These are phyloP conservation scores for Tetramorium simillimum DNA, from an alignment of 1,140 invertebrate genomes.

Conservation along the genomic window DNA sequence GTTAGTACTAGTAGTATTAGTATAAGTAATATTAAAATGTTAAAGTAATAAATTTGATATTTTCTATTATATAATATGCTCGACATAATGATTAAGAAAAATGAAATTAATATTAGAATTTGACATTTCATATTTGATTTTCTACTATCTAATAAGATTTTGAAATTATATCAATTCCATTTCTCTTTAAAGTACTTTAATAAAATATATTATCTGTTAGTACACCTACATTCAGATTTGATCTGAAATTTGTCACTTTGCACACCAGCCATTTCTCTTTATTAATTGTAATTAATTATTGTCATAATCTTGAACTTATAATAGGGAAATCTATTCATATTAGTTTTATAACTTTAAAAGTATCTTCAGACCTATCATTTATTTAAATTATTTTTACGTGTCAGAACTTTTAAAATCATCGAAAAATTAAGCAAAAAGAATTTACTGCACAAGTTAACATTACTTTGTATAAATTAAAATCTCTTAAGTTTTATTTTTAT, in stretches of 20 bases:
- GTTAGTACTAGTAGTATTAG: too few species aligned
- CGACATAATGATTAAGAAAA: background rate
- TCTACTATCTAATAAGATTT: background rate
- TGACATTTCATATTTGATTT: background rate
- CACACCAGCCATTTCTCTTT: too few species aligned
- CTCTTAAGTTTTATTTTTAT: background rate
- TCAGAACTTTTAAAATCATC: background rate
- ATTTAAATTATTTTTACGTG: background rate
- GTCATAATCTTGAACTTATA: background rate
- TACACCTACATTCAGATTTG: too few species aligned
- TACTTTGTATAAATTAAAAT: conserved; percentile 2
- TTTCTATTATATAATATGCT: background rate
- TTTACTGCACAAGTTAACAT: background rate
- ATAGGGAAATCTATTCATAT: background rate
- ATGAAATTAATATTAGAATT: background rate
- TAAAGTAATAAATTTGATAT: background rate
- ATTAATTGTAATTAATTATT: background rate
- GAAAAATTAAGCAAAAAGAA: background rate
- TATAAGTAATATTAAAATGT: background rate
- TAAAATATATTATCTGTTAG: too few species aligned
- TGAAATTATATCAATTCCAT: background rate
- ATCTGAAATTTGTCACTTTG: too few species aligned
- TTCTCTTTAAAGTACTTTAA: too few species aligned
- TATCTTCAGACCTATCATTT: background rate
- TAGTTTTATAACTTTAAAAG: background rate